Evolutionary conservation across 2,797 vertebrate species (phyloP), one percentile per base, ranked within the genome.

Genomic region (Margarornis squamiger): DNA sequence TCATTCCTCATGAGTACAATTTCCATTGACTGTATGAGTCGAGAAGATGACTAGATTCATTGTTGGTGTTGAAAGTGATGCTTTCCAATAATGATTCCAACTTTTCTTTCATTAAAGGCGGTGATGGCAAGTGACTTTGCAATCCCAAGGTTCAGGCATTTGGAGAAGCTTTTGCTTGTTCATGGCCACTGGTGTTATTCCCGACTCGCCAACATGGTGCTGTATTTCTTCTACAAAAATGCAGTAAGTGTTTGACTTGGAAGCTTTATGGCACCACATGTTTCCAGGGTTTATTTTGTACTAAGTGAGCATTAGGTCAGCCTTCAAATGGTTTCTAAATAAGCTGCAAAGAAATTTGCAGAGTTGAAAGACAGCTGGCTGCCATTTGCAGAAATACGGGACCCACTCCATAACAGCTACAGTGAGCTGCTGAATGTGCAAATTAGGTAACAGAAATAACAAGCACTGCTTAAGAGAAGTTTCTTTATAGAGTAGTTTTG

Each of bases 221-320:
- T 99, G 27, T 99, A 99, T 94, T 99, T 99, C 98, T 99, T 99
- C 98, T 99, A 99, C 98, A 99, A 99, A 97, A 99, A 99, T 48
- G 98, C 98, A 58, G 98, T 98, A 96, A 96, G 98, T 97, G 49
- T 94, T 89, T 86, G 65, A 68, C 24, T 94, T 95, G 88, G 82
- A 93, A 95, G 54, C 70, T 92, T 82, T 91, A 54, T 92, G 66
- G 58, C 48, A 45, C 49, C 63, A 57, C 75, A 45, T 88, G 82
- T 92, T 96, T 86, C 89, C 75, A 90, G 49, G 55, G 82, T 85
- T 93, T 95, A 93, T 85, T 96, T 94, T 93, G 87, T 89, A 68
- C 91, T 86, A 93, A 94, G 82, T 91, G 88, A 76, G 77, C 86
- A 85, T 94, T 91, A 93, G 91, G 93, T 94, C 95, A 95, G 79